Evolutionary conservation across 1,140 invertebrate genomes (phyloP).

Genomic region (Battus philenor): DNA sequence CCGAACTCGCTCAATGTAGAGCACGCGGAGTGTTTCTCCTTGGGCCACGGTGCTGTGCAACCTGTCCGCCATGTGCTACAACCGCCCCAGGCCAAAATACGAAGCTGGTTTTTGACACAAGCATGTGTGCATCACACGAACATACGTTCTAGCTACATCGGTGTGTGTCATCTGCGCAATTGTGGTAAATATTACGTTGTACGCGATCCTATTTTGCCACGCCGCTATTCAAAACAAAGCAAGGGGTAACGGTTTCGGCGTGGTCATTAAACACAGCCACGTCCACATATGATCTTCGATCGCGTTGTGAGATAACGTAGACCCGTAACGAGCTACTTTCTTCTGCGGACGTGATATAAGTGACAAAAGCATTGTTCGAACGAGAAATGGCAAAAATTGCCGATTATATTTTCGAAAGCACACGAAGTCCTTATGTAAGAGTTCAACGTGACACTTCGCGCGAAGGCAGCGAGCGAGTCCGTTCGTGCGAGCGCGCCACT

Average conservation of each 20-base stretch:
- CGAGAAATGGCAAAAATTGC: slow-evolving; percentile 53
- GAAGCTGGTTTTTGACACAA: slow-evolving; percentile 31
- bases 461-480: slow-evolving; percentile 32
- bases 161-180: neutral
- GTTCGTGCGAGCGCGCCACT: slow-evolving; percentile 68
- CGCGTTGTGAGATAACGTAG: slow-evolving; percentile 22
- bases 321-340: slow-evolving; percentile 35
- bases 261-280: slow-evolving; percentile 3
- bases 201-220: slow-evolving; percentile 2
- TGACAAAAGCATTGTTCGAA: slow-evolving; percentile 42
- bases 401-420: slow-evolving; percentile 72
- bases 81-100: slow-evolving; percentile 37
- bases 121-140: slow-evolving; percentile 11
- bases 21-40: slow-evolving; percentile 58
- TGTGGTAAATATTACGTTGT: slow-evolving; percentile 10
- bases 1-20: slow-evolving; percentile 61
- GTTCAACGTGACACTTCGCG: slow-evolving; percentile 70
- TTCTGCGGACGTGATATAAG: slow-evolving; percentile 33
- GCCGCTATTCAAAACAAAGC: slow-evolving; percentile 4
- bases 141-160: neutral
- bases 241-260: neutral
- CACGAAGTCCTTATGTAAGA: slow-evolving; percentile 69
- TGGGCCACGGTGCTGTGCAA: slow-evolving; percentile 39
- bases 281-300: slow-evolving; percentile 13
- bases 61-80: slow-evolving; percentile 37